Base-by-base conservation (phyloP, 2,888 invertebrate species). In the Kryphioiulus occultus region DNA sequence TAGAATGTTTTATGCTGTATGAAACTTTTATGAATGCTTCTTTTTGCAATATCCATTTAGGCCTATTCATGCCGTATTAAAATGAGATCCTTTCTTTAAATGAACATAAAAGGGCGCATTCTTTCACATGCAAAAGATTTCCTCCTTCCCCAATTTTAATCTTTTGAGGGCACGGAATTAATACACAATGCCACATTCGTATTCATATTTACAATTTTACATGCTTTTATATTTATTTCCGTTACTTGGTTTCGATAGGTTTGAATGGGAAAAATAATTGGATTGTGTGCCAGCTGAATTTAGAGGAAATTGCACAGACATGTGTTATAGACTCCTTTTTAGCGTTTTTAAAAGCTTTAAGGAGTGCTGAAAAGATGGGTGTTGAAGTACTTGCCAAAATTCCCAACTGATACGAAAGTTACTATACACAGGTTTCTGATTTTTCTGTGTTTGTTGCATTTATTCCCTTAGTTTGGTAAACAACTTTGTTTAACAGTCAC, bases 191-290 rank as follows among this genome's bases (percentile, higher is more conserved):
- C 10, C 15, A 30, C 78, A 78, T 78, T 78, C 30, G 26, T 78
- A 78, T 78, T 30, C 78, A 78, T 78, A 78, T 78, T 78, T 78
- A 78, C 30, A 78, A 78, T 30, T 78, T 78, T 78, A 78, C 78
- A 78, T 78, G 78, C 22, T 30, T 78, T 78, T 78, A 26, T 78
- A 15, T 15, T 30, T 78, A 30, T 78, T 78, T 78, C 78, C 78
- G 78, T 78, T 78, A 26, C 78, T 78, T 78, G 4, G 12, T 15
- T 78, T 78, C 78, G 78, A 30, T 78, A 78, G 78, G 30, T 30
- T 78, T 78, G 26, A 78, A 78, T 19, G 68, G 26, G 30, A 35
- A 78, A 53, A 78, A 78, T 30, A 78, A 78, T 78, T 78, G 78
- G 30, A 78, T 78, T 78, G 30, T 30, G 22, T 78, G 9, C 26